Evolutionary conservation across 23 tunicate genomes (phyloP).

Genomic region (Halocynthia roretzi): DNA sequence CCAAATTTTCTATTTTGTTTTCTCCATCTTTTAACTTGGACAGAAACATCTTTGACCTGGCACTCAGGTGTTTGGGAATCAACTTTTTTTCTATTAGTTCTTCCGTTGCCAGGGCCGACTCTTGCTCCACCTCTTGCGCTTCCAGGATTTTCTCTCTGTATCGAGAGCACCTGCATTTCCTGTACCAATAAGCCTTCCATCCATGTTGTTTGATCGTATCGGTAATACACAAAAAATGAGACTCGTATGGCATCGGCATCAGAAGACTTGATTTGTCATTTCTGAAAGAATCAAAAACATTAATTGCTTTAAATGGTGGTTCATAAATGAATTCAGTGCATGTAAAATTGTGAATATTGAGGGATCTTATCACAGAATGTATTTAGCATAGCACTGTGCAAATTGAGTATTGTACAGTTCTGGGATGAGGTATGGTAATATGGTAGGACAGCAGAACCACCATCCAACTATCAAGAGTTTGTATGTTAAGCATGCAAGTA

Average conservation of each 20-base stretch:
- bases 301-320: no score
- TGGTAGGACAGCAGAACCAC: no score
- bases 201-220: conserved; percentile 51
- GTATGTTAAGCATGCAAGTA: no score
- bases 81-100: conserved; percentile 22
- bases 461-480: no score
- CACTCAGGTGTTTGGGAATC: conserved; percentile 3
- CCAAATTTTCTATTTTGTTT: background rate
- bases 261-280: conserved; percentile 15
- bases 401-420: no score
- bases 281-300: conserved; percentile 13
- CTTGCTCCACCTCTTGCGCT: conserved; percentile 15
- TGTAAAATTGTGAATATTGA: no score
- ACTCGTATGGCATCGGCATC: conserved; percentile 74
- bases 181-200: conserved; percentile 85
- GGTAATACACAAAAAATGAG: conserved; percentile 62
- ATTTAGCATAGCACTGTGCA: no score
- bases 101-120: background rate
- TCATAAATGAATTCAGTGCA: no score
- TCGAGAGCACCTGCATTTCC: conserved; percentile 61
- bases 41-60: background rate
- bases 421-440: no score
- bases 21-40: background rate
- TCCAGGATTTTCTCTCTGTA: conserved; percentile 22
- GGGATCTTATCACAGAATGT: no score